Base-by-base conservation (phyloP, 2,113 vertebrate species). In the Paraplagusia blochii region DNA sequence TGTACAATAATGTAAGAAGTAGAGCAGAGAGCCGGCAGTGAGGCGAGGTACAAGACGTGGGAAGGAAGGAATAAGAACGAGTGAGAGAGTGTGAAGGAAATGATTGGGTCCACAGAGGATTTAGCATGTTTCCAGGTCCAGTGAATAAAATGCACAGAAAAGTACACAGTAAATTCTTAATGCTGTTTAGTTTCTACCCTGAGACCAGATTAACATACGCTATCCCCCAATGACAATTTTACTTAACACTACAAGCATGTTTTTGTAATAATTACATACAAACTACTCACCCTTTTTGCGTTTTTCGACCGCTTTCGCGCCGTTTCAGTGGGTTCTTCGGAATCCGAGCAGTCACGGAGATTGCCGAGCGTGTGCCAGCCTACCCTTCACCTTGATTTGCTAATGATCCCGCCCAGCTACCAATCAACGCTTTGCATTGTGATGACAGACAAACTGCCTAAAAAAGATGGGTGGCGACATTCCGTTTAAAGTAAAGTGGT, bases 161-260 rank as follows among this genome's bases (percentile, higher is more conserved):
- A 72, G 74, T 59, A 70, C 72, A 77, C 47, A 74, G 60, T 82
- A 58, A 66, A 81, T 80, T 64, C 81, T 84, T 83, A 80, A 85
- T 71, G 56, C 73, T 65, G 69, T 69, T 84, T 66, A 70, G 71
- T 77, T 79, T 72, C 61, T 56, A 74, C 54, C 13, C 16, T 76
- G 72, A 73, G 66, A 51, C 59, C 61, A 73, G 73, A 85, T 85
- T 84, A 81, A 78, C 81, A 80, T 75, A 72, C 67, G 6, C 62
- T 53, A 70, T 80, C 61, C 67, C 66, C 66, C 76, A 66, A 83
- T 84, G 81, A 81, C 80, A 79, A 79, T 66, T 76, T 69, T 54
- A 77, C 66, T 69, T 66, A 77, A 53, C 66, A 81, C 62, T 78
- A 10, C 47, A 51, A 82, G 77, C 65, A 42, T 51, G 62, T 63